A percentile compares a stretch with the other conserved stretches of the same genome.
Conservation (phyloP, 1,140 invertebrate genomes). For the Lycorma delicatula region DNA sequence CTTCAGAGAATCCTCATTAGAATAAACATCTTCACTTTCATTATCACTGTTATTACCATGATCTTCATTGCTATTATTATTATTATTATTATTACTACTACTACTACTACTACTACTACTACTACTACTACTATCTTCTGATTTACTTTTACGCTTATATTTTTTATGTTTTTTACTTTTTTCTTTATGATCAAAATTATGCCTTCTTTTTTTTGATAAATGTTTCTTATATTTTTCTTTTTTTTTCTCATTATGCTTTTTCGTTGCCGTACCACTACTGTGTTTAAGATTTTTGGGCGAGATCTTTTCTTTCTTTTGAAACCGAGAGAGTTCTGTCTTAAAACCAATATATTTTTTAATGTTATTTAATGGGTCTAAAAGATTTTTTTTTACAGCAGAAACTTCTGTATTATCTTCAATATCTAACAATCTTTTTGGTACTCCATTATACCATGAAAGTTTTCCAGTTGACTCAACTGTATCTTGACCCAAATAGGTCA, state of each 20-base stretch:
- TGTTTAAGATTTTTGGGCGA: no score
- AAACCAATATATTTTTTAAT: conserved; percentile 51
- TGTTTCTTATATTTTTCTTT: conserved; percentile 31
- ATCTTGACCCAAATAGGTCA: conserved; percentile 93
- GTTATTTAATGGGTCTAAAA: conserved; percentile 63
- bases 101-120: no score
- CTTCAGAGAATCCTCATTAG: no score
- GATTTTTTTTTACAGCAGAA: conserved; percentile 49
- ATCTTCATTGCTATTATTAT: no score
- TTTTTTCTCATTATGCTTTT: no score
- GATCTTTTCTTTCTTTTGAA: conserved; percentile 29
- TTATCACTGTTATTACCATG: no score
- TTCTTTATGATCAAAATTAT: no score
- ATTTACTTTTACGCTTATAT: conserved; percentile 34
- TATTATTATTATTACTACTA: no score
- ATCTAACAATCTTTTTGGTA: conserved; percentile 43
- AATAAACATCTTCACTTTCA: no score
- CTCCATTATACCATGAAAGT: conserved; percentile 71
- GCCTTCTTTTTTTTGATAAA: conserved; percentile 30
- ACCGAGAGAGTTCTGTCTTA: conserved; percentile 13
- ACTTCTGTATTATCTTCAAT: conserved; percentile 45
- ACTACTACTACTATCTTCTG: conserved; percentile 29
- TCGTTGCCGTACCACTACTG: no score
- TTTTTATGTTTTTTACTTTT: conserved; percentile 40
- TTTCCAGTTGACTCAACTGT: conserved; percentile 74